A percentile compares a stretch with the other conserved stretches of the same genome.
Evolutionary conservation across 1,140 invertebrate species (phyloP).

Genomic region (Pachyrhynchus sulphureomaculatus): DNA sequence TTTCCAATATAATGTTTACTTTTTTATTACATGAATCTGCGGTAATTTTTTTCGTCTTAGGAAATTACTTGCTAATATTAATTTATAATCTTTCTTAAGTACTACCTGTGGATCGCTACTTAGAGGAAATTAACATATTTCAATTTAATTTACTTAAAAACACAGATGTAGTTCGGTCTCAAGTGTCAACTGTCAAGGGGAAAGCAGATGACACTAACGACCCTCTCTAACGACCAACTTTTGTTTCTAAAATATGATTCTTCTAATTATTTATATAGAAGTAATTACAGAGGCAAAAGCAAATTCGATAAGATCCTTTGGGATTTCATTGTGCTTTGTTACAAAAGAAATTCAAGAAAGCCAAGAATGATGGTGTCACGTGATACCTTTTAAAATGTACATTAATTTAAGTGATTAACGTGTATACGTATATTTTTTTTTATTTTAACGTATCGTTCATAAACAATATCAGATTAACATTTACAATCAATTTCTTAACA

Average conservation of each 20-base stretch:
- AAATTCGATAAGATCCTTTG: slow-evolving; percentile 5
- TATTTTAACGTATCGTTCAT: no score
- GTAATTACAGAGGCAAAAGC: not conserved
- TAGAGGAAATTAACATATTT: no score
- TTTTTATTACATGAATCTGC: no score
- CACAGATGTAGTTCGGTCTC: not conserved
- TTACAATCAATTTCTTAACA: no score
- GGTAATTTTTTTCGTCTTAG: no score
- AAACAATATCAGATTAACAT: no score
- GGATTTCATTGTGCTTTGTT: not conserved
- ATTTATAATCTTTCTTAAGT: no score
- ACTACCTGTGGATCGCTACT: no score
- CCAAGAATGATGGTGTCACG: not conserved
- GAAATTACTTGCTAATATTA: no score
- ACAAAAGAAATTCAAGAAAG: not conserved
- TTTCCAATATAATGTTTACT: no score
- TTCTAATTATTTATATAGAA: slow-evolving; percentile 29
- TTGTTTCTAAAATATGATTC: slow-evolving; percentile 26
- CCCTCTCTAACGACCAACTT: slow-evolving; percentile 16
- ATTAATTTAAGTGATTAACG: no score
- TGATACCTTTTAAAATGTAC: not conserved
- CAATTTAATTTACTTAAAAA: not conserved
- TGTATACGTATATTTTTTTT: no score
- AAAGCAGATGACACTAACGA: slow-evolving; percentile 12
- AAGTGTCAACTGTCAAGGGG: slow-evolving; percentile 8